Base-by-base conservation (phyloP, 37 sponge, comb jelly and placozoan species). In the Beroe forskalii region DNA sequence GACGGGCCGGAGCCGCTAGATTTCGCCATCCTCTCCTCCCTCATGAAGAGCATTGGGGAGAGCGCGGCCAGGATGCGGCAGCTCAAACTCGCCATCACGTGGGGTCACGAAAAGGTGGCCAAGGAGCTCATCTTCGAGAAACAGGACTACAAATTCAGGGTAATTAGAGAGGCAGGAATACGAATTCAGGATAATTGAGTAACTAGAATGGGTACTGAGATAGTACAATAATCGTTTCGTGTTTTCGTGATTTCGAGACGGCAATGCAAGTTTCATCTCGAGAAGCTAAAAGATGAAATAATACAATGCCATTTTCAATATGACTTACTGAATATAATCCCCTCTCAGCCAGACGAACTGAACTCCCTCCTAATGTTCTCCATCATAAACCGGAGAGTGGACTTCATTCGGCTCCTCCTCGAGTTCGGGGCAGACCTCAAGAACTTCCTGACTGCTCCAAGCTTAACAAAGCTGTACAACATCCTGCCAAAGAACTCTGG, bases 81-180 rank as follows among this genome's bases (percentile, higher is more conserved):
- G 22, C 55, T 80, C 28, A 80, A 80, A 43, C 86, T 80, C 30
- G 86, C 86, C 30, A 80, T 80, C 28, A 80, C 86, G 28, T 80
- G 86, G 86, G 86, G 86, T n/a, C 86, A 80, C 27, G 86, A 80
- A 23, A 80, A 80, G 35, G 86, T 80, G 55, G 86, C 86, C 3
- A 80, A 80, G 55, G 86, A 80, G 30, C 86, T 80, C 19, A 80
- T 80, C 14, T 80, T 80, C 40, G 86, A 80, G 86, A 80, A 80
- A 37, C 28, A 80, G 55, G 86, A 80, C 48, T 80, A 80, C 86
- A 80, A 80, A 23, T 80, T 80, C 86, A 80, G 55, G 86, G 86
- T 80, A 25, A 44, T 6, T 64, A 28, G 17, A 8, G 66, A n/a
- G n/a, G n/a, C 25, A 30, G 9, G 66, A 63, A 4, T 63, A n/a